Percentiles rank a stretch among this genome's conserved stretches.
These are phyloP conservation scores for Sinotaia quadrata DNA, from an alignment of 2,888 invertebrate species.

Conservation along the genomic window DNA sequence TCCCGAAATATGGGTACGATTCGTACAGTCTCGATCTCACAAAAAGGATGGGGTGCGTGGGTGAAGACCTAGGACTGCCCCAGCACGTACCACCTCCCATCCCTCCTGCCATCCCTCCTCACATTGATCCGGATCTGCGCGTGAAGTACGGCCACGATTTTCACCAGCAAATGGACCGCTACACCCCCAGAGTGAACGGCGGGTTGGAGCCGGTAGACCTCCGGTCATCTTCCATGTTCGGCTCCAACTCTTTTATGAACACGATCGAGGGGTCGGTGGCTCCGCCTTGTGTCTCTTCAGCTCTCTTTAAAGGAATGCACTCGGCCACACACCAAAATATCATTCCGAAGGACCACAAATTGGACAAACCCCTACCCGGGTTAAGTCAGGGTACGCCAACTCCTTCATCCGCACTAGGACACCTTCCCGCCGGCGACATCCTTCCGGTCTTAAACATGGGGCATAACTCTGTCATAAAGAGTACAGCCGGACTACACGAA, in stretches of 20 bases:
- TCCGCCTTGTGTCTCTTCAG: conserved; percentile 47
- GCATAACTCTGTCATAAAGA: conserved; percentile 58
- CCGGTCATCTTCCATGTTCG: conserved; percentile 55
- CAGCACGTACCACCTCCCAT: conserved; percentile 5
- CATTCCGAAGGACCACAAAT: conserved; percentile 17
- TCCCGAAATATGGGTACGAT: conserved; percentile 64
- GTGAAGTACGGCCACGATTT: conserved; percentile 60
- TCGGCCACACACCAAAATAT: conserved; percentile 18
- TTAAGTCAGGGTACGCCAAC: not conserved
- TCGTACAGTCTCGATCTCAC: conserved; percentile 67
- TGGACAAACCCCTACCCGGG: conserved; percentile 9
- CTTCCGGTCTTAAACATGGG: conserved; percentile 37
- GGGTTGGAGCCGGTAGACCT: conserved; percentile 61
- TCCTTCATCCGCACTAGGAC: not conserved
- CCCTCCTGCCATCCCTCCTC: conserved; percentile 3
- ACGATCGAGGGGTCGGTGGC: conserved; percentile 50
- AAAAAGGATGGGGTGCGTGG: conserved; percentile 65
- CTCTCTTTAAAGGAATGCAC: conserved; percentile 43
- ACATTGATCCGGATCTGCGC: conserved; percentile 1
- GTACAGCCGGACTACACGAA: conserved; percentile 27
- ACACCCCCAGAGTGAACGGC: conserved; percentile 59
- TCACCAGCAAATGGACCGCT: conserved; percentile 42
- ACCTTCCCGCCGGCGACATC: conserved; percentile 27
- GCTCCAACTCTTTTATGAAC: conserved; percentile 47
- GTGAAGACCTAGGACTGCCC: conserved; percentile 37